Base-by-base conservation (phyloP, 2,797 vertebrate genomes). In the Cossypha polioptera region DNA sequence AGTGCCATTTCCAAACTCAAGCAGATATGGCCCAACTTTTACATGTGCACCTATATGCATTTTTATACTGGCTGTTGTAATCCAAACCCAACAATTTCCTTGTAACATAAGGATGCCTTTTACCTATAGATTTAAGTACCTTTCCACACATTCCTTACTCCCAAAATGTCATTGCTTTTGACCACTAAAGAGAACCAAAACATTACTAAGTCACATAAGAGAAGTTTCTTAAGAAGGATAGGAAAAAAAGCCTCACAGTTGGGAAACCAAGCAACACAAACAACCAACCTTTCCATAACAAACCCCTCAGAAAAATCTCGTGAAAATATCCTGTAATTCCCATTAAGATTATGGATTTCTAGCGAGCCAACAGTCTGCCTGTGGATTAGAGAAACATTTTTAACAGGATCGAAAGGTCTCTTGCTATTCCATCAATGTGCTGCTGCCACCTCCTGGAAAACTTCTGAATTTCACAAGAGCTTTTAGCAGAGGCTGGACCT, bases 381-480 rank as follows among this genome's bases (percentile, higher is more conserved):
- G 26, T 25, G 17, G 79, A 59, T 47, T 16, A 62, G 28, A 17
- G 29, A 89, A 79, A 48, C 22, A 35, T 57, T 40, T 81, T 62
- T 22, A 87, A 63, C 5, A 33, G 50, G 29, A 54, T 17, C 4
- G 6, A 31, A 90, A 35, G 1, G 1, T 2, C 36, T 13, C 29
- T 1, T 77, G 71, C 50, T 42, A 16, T 68, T 90, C 88, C 48
- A 35, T 35, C 89, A 92, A 86, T 67, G 58, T 61, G 91, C 40
- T 96, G 95, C 97, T 98, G 98, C 98, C 98, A 98, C 50, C 98
- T 98, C 53, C 97, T 97, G 98, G 97, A 77, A 80, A 86, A 40
- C 67, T 13, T 38, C 5, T 2, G 24, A 80, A 91, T 42, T 54
- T 57, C 94, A 91, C 40, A 13, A 26, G 17, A 33, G 28, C 19